Evolutionary conservation across 2,113 vertebrate species (phyloP), one percentile per base, ranked within the genome.

Genomic region (Genyomyrus donnyi): DNA sequence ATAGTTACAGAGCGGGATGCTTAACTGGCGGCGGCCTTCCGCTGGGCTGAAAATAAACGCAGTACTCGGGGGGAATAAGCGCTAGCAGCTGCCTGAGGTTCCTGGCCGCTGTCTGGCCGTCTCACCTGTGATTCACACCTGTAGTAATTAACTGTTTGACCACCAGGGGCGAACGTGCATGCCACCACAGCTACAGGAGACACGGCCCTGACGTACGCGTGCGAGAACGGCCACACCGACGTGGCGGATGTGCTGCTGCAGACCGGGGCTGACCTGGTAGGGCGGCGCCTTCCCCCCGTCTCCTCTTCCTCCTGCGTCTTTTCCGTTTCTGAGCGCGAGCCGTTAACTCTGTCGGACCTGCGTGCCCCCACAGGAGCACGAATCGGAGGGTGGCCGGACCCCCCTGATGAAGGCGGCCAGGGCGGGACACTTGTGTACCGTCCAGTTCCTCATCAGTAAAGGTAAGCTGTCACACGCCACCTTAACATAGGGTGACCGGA

Each of bases 361-460:
- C 85, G 42, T 91, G 62, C 90, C n/a, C 53, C 56, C 52, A 88
- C 46, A 99, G 98, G 98, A 99, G 86, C 98, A 99, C 21, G 98
- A 99, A 96, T 99, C 98, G 90, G 98, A 99, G 96, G 98, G 98
- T 90, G 98, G 98, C 50, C 97, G 98, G 93, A 99, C 98, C 45
- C 98, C 98, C 85, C 94, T 99, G 86, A 99, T 99, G 98, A 99
- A 99, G 94, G 98, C 98, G 92, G 98, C 98, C 1, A 96, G 98
- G 95, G 98, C 98, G 50, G 98, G 98, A 92, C 98, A 99, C 94
- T 96, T 99, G 90, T 99, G 98, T 92, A 99, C 98, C 89, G 98
- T 99, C 90, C 98, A 99, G 93, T 99, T 99, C 94, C 97, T 99
- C 90, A 99, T 99, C 95, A 99, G 98, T 95, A 99, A 99, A 99